These are phyloP conservation scores for Arvicanthis niloticus DNA, from an alignment of 2,113 vertebrate genomes.

Conservation along the genomic window DNA sequence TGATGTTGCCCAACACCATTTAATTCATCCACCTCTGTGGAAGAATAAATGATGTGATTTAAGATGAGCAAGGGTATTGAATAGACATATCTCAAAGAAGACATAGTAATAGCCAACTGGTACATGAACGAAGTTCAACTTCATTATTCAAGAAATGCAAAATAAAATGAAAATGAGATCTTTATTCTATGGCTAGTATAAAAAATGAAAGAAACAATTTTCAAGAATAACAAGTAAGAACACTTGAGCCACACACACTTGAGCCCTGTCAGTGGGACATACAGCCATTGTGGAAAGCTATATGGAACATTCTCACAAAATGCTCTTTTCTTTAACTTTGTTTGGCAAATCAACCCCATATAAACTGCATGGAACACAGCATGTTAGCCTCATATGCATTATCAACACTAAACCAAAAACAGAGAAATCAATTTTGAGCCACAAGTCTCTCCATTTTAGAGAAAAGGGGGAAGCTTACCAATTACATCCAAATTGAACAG, in stretches of 20 bases:
- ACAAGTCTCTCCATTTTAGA: slow-evolving; percentile 72
- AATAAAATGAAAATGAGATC: background rate
- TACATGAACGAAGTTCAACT: background rate
- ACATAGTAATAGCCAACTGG: background rate
- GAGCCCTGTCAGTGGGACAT: background rate
- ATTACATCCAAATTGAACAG: slow-evolving; percentile 83
- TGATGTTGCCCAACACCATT: background rate
- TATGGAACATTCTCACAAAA: background rate
- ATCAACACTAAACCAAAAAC: slow-evolving; percentile 87
- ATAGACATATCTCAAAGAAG: background rate
- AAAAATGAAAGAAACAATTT: background rate
- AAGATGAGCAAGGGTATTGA: background rate
- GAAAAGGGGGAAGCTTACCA: slow-evolving; percentile 73
- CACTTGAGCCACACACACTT: too few species aligned
- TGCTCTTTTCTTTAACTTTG: slow-evolving; percentile 89
- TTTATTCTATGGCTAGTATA: background rate
- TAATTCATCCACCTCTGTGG: background rate
- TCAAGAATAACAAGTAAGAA: background rate
- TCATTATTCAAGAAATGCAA: background rate
- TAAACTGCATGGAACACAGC: slow-evolving; percentile 85
- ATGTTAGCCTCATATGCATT: slow-evolving; percentile 84
- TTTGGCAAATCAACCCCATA: slow-evolving; percentile 93
- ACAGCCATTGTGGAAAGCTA: background rate
- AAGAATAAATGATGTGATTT: background rate
- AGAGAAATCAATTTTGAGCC: slow-evolving; percentile 72